These are phyloP conservation scores for Hydrotaea diabolus DNA, from an alignment of 2,888 invertebrate genomes.

Conservation along the genomic window DNA sequence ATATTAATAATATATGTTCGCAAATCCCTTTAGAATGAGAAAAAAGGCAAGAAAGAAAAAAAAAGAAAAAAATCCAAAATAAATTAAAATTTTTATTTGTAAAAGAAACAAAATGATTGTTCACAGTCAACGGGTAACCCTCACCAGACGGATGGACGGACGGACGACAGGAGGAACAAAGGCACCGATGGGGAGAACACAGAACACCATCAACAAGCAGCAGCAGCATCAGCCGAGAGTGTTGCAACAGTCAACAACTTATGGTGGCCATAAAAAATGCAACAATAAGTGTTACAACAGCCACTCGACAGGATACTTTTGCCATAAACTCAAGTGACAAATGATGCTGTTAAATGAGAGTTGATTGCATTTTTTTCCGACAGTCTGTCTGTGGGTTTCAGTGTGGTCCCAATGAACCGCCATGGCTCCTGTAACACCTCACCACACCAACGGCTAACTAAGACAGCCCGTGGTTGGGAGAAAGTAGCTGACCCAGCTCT, in stretches of 20 bases:
- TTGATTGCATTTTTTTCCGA: conserved; percentile 77
- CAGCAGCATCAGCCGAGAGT: conserved; percentile 43
- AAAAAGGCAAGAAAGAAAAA: not conserved
- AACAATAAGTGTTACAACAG: conserved; percentile 67
- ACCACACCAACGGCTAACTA: too few species aligned
- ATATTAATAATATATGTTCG: conserved; percentile 32
- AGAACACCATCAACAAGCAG: not conserved
- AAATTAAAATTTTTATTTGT: conserved; percentile 45
- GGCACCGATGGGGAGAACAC: not conserved
- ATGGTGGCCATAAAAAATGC: conserved; percentile 67
- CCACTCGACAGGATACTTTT: conserved; percentile 69
- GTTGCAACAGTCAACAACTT: conserved; percentile 66
- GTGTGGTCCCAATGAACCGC: too few species aligned
- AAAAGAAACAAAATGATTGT: not conserved
- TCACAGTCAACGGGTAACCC: not conserved
- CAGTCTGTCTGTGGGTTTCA: not conserved
- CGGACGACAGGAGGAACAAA: not conserved
- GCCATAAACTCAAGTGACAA: conserved; percentile 79
- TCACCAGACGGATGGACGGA: not conserved
- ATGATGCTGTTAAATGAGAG: conserved; percentile 80
- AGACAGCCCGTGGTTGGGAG: too few species aligned
- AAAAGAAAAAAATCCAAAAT: conserved; percentile 8
- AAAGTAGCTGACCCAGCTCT: not conserved
- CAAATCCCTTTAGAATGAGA: conserved; percentile 9
- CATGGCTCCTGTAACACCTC: too few species aligned